Conservation (phyloP, 2,113 vertebrate species). For the Pelusios castaneus region DNA sequence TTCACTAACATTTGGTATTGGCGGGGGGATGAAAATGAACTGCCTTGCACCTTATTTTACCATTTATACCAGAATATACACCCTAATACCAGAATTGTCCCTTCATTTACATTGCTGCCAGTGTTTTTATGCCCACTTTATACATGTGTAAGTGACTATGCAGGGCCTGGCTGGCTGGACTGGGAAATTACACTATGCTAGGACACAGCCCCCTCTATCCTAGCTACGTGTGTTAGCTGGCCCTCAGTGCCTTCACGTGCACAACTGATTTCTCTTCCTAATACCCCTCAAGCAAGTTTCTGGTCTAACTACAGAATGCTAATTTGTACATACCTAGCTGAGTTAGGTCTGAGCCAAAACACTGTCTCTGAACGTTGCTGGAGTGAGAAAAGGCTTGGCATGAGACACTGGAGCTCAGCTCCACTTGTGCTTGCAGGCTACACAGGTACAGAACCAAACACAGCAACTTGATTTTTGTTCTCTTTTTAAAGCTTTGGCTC, state of each 20-base stretch:
- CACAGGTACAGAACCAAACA: neutral
- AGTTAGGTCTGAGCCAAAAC: neutral
- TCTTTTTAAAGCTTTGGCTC: neutral
- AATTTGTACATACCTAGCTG: neutral
- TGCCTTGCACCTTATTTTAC: neutral
- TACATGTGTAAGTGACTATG: neutral
- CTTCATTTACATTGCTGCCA: fast-evolving
- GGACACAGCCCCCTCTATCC: neutral
- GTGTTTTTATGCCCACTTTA: neutral
- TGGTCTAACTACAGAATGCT: fast-evolving
- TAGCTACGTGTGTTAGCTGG: neutral
- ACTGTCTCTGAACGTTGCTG: neutral
- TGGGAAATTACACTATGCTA: neutral
- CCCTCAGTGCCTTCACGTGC: neutral
- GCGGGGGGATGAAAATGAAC: neutral
- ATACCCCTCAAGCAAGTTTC: neutral
- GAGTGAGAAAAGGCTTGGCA: neutral
- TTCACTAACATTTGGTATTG: neutral
- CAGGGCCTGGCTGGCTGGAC: neutral
- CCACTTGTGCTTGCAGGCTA: fast-evolving
- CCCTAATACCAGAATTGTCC: neutral
- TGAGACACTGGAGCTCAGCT: neutral
- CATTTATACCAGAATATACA: neutral
- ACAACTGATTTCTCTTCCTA: neutral
- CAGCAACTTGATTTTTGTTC: neutral